Percentiles rank a stretch among this genome's conserved stretches.
phyloP scores from a whole-genome alignment of 2,888 invertebrate genomes.

The Itoplectis maculator region DNA sequence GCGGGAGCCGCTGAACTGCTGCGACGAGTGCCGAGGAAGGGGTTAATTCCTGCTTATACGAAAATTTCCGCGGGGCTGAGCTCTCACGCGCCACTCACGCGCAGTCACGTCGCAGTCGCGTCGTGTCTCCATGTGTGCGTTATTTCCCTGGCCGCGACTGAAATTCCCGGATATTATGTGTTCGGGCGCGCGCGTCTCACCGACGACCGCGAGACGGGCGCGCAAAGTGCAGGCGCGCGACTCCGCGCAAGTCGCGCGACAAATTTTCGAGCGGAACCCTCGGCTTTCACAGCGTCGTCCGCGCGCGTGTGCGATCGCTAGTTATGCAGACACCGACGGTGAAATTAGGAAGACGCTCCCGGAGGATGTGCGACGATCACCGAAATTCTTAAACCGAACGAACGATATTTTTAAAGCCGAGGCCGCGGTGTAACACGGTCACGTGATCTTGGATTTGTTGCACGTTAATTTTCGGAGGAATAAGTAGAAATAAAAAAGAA shows the following conservation, averaged over 20 bases:
- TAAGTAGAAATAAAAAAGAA: too few relatives aligned
- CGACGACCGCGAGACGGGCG: too few relatives aligned
- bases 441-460: too few relatives aligned
- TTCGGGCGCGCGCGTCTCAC: background rate
- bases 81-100: background rate
- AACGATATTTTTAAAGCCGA: too few relatives aligned
- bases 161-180: background rate
- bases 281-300: constrained; percentile 22
- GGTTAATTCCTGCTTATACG: constrained; percentile 29
- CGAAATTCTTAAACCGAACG: too few relatives aligned
- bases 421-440: too few relatives aligned
- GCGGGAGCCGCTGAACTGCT: too few relatives aligned
- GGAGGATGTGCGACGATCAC: background rate
- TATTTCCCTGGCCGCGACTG: background rate
- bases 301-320: too few relatives aligned
- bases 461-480: too few relatives aligned
- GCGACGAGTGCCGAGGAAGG: too few relatives aligned
- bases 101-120: too few relatives aligned
- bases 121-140: too few relatives aligned
- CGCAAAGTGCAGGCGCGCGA: background rate
- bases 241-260: constrained; percentile 35
- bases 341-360: background rate
- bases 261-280: constrained; percentile 33
- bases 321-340: constrained; percentile 34
- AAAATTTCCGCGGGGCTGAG: background rate